A percentile compares a stretch with the other conserved stretches of the same genome.
phyloP scores from a whole-genome alignment of 2,888 invertebrate genomes.

The Sarcophaga caerulescens region DNA sequence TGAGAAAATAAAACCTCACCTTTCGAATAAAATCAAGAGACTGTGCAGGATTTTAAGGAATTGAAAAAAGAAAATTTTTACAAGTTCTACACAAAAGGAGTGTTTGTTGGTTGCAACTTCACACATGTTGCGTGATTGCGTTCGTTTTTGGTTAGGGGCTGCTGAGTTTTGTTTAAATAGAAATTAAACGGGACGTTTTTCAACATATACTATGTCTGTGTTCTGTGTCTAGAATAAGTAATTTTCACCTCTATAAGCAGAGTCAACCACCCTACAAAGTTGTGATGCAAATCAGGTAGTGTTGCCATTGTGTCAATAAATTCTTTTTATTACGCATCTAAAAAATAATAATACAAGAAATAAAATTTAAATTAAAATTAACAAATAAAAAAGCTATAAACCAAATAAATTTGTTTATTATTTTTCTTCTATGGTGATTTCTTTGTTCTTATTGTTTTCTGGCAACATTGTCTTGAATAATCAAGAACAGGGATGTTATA shows the following conservation, averaged over 20 bases:
- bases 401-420: too few relatives aligned
- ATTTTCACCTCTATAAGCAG: too few relatives aligned
- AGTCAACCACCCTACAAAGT: too few relatives aligned
- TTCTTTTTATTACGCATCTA: too few relatives aligned
- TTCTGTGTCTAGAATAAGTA: neutral
- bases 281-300: too few relatives aligned
- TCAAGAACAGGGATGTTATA: neutral
- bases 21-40: conserved; percentile 72
- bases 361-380: too few relatives aligned
- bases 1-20: conserved; percentile 72
- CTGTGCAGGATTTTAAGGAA: conserved; percentile 67
- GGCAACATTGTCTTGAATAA: neutral
- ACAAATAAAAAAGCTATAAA: too few relatives aligned
- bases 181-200: neutral
- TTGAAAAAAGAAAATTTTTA: conserved; percentile 62
- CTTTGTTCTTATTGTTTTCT: too few relatives aligned
- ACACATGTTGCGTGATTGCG: conserved; percentile 29
- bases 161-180: neutral
- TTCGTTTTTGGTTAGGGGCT: conserved; percentile 12
- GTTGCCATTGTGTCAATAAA: too few relatives aligned
- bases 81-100: conserved; percentile 62
- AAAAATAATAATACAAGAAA: too few relatives aligned
- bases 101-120: conserved; percentile 61
- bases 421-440: too few relatives aligned
- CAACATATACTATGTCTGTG: too few relatives aligned